These are phyloP conservation scores for Drosophila neotestacea DNA, from an alignment of 2,888 invertebrate genomes.

Conservation along the genomic window DNA sequence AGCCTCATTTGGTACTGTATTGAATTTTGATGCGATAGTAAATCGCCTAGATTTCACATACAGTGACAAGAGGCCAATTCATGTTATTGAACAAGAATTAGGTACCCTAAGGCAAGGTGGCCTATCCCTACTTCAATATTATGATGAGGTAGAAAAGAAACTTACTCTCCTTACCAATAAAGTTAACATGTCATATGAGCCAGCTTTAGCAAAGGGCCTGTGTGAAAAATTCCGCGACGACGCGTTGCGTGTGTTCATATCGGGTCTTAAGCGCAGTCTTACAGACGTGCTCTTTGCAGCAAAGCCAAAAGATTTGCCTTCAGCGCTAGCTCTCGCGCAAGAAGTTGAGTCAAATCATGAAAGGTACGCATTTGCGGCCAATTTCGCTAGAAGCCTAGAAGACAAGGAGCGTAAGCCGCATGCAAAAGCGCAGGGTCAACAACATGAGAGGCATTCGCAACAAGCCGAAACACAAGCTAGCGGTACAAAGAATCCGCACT, in stretches of 20 bases:
- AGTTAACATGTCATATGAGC: neutral
- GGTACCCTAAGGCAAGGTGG: neutral
- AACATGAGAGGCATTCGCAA: neutral
- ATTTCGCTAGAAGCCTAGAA: neutral
- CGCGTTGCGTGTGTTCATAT: constrained; percentile 26
- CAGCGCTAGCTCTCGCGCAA: constrained; percentile 19
- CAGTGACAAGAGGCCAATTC: constrained; percentile 1
- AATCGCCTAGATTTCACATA: constrained; percentile 8
- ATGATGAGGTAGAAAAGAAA: neutral
- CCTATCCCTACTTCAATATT: constrained; percentile 1
- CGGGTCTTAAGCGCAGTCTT: constrained; percentile 19
- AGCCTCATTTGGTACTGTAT: constrained; percentile 6
- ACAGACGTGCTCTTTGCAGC: constrained; percentile 23
- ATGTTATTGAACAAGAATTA: constrained; percentile 4
- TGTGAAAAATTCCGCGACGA: constrained; percentile 28
- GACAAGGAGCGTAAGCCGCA: neutral
- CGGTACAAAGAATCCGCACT: constrained; percentile 3
- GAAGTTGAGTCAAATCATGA: constrained; percentile 21
- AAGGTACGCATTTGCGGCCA: neutral
- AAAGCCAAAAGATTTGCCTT: constrained; percentile 19
- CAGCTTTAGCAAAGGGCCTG: constrained; percentile 1
- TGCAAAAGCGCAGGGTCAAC: constrained; percentile 2
- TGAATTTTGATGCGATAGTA: constrained; percentile 5
- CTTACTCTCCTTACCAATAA: neutral
- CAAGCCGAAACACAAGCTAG: constrained; percentile 2